Evolutionary conservation across 2,113 vertebrate genomes (phyloP), one percentile per base, ranked within the genome.

Genomic region (Pycnonotus jocosus): DNA sequence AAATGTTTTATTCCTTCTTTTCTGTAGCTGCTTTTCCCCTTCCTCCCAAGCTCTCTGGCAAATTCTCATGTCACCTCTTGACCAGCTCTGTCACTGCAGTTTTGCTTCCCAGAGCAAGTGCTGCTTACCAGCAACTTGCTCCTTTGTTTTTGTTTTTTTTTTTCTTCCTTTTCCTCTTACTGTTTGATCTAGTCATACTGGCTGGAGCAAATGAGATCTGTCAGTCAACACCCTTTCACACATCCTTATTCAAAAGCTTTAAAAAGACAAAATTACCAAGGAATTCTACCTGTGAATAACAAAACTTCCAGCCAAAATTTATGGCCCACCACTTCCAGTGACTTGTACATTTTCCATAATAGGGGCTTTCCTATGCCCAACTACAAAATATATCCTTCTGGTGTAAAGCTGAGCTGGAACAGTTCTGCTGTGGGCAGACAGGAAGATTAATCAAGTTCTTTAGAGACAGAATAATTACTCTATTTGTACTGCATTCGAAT

Each of bases 361-460:
- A 33, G n/a, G 3, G 20, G 19, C 33, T 81, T 88, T 76, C 68
- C 54, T 69, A 13, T 45, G 40, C 38, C 40, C 60, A 91, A 65
- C 76, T 47, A 86, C 73, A 84, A 48, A 45, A 77, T 11, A 28
- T 47, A 30, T 62, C n/a, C 35, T 92, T 73, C 60, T 53, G 35
- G 42, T n/a, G 19, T 37, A 58, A 86, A 87, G 50, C 37, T 42
- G 37, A 80, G n/a, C 9, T 81, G 42, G 30, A 93, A 65, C 31
- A 45, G 72, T 65, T 60, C 31, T 76, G 30, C 60, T 80, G 9
- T 81, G 47, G 44, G 40, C 37, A 82, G 81, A 86, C 38, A 91
- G 51, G 65, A 91, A 91, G 68, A 92, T 87, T 87, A 86, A 96
- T 83, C 64, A 89, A 88, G 54, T 87, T 94, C 71, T 95, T 92